phyloP scores from a whole-genome alignment of 2,888 invertebrate genomes.

The Clitarchus hookeri region DNA sequence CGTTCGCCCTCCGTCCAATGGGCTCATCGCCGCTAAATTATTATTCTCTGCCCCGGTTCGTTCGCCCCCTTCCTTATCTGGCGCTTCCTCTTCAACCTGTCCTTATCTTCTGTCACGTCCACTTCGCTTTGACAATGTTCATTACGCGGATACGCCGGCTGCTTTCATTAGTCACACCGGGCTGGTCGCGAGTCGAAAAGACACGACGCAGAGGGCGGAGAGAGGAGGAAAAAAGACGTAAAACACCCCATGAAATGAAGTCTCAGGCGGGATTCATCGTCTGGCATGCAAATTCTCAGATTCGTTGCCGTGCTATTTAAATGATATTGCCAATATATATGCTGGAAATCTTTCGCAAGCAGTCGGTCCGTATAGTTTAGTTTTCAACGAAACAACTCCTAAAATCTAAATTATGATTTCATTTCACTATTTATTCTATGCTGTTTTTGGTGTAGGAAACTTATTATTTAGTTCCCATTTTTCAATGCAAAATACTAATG shows the following conservation, averaged over 20 bases:
- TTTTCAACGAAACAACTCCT: too few species aligned
- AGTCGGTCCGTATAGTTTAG: too few species aligned
- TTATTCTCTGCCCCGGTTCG: not conserved
- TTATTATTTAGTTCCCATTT: too few species aligned
- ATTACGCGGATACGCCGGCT: not conserved
- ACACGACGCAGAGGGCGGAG: not conserved
- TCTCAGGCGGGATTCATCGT: not conserved
- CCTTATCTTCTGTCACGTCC: slow-evolving; percentile 8
- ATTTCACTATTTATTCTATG: too few species aligned
- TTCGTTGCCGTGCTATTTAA: not conserved
- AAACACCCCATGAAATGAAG: slow-evolving; percentile 7
- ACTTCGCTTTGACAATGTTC: slow-evolving; percentile 14
- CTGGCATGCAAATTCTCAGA: slow-evolving; percentile 1
- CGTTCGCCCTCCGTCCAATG: not conserved
- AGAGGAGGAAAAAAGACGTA: not conserved
- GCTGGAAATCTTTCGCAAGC: not conserved
- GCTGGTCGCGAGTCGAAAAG: not conserved
- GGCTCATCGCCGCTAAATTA: not conserved
- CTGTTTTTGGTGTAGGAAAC: too few species aligned
- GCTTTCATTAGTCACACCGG: slow-evolving; percentile 7
- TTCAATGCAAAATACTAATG: too few species aligned
- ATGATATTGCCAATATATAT: slow-evolving; percentile 7
- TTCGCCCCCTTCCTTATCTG: not conserved
- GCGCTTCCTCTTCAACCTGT: not conserved
- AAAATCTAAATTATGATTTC: too few species aligned